Percentiles rank a stretch among this genome's conserved stretches.
Evolutionary conservation across 1,140 invertebrate genomes (phyloP).

Genomic region (Drosophila erecta): DNA sequence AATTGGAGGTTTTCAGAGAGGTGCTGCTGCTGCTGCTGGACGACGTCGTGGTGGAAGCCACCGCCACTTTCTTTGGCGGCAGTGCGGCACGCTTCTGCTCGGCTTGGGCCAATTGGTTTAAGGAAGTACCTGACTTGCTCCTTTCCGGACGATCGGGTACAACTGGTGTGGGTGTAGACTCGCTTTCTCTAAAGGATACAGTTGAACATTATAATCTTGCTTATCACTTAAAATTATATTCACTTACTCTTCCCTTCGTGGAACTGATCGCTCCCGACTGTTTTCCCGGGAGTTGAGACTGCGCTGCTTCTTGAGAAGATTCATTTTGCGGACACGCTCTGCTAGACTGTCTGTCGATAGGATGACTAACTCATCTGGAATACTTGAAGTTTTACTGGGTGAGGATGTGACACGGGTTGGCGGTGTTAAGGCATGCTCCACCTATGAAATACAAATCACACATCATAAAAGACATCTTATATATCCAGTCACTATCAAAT

Average conservation of each 20-base stretch:
- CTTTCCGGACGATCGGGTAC: slow-evolving; percentile 79
- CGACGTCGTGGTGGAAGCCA: slow-evolving; percentile 33
- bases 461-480: not conserved
- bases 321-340: slow-evolving; percentile 88
- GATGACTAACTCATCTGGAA: slow-evolving; percentile 85
- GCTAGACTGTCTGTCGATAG: slow-evolving; percentile 87
- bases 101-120: slow-evolving; percentile 47
- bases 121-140: slow-evolving; percentile 61
- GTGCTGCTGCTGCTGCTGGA: slow-evolving; percentile 20
- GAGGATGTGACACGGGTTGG: slow-evolving; percentile 85
- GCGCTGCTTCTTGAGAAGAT: slow-evolving; percentile 86
- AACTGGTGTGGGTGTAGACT: slow-evolving; percentile 54
- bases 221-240: not conserved
- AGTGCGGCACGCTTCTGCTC: slow-evolving; percentile 64
- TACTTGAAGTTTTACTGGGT: slow-evolving; percentile 78
- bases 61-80: slow-evolving; percentile 71
- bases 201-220: no score
- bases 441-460: not conserved
- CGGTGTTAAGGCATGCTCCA: slow-evolving; percentile 66
- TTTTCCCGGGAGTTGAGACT: slow-evolving; percentile 86
- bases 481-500: not conserved
- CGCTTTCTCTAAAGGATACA: slow-evolving; percentile 42
- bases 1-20: slow-evolving; percentile 73
- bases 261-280: slow-evolving; percentile 85
- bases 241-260: slow-evolving; percentile 66